phyloP scores from a whole-genome alignment of 2,888 invertebrate species.

The Plagodis pulveraria region DNA sequence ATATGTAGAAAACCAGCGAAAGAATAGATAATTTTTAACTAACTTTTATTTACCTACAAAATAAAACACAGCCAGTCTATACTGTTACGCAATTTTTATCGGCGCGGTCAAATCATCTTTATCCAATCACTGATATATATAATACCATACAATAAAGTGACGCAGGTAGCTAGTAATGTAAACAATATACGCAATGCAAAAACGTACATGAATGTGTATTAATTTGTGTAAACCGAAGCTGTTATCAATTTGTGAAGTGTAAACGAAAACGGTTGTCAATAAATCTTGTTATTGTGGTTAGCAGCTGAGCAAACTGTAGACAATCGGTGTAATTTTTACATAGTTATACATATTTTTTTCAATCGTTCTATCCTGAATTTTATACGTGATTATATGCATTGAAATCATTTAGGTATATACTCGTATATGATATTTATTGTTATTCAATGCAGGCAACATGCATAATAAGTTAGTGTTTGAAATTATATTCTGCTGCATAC shows the following conservation, averaged over 20 bases:
- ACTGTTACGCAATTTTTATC: slow-evolving; percentile 8
- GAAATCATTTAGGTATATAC: too few relatives aligned
- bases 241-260: slow-evolving; percentile 33
- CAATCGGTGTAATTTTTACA: slow-evolving; percentile 60
- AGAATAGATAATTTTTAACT: too few relatives aligned
- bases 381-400: too few relatives aligned
- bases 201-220: slow-evolving; percentile 57
- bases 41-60: too few relatives aligned
- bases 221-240: slow-evolving; percentile 51
- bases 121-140: slow-evolving; percentile 2
- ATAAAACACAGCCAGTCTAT: too few relatives aligned
- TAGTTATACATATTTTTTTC: too few relatives aligned
- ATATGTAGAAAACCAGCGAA: too few relatives aligned
- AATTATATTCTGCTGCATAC: too few relatives aligned
- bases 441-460: too few relatives aligned
- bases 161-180: slow-evolving; percentile 24
- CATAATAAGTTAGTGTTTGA: too few relatives aligned
- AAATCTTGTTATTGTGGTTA: slow-evolving; percentile 35
- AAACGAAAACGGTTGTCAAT: slow-evolving; percentile 38
- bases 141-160: slow-evolving; percentile 28
- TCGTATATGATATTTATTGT: too few relatives aligned
- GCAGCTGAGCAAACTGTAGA: slow-evolving; percentile 72
- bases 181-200: slow-evolving; percentile 33
- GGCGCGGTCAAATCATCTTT: background rate
- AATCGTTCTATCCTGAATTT: background rate